Evolutionary conservation across 2,888 invertebrate genomes (phyloP).

Genomic region (Nomada goodeniana): DNA sequence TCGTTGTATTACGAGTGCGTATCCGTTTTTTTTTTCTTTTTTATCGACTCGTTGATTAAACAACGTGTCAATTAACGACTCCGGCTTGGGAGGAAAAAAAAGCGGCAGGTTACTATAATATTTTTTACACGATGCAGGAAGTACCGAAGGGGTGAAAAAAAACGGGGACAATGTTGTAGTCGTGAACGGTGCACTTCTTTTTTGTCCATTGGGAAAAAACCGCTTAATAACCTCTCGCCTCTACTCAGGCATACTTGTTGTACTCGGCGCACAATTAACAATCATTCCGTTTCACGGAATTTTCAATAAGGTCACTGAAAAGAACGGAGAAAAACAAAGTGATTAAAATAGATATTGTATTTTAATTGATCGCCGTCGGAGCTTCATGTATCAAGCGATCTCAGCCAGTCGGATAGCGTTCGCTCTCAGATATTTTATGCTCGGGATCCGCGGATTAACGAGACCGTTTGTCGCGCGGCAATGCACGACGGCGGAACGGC

Average conservation of each 20-base stretch:
- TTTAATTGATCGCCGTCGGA: too few relatives aligned
- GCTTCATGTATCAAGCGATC: too few relatives aligned
- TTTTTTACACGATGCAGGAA: conserved; percentile 9
- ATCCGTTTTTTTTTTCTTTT: neutral
- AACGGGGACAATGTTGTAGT: conserved; percentile 25
- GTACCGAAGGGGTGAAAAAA: conserved; percentile 9
- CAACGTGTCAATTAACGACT: conserved; percentile 46
- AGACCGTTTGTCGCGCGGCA: neutral
- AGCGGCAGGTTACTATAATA: conserved; percentile 1
- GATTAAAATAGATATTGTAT: too few relatives aligned
- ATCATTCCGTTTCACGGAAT: too few relatives aligned
- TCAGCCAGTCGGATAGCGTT: too few relatives aligned
- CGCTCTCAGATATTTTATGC: neutral
- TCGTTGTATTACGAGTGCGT: neutral
- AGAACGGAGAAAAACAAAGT: too few relatives aligned
- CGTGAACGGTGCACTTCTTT: conserved; percentile 11
- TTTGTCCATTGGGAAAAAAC: neutral
- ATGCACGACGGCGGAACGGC: neutral
- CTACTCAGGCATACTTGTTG: neutral
- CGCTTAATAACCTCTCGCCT: neutral
- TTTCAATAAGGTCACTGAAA: too few relatives aligned
- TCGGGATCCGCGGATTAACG: too few relatives aligned
- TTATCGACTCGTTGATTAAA: conserved; percentile 7
- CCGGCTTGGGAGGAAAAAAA: neutral
- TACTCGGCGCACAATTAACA: too few relatives aligned